Evolutionary conservation across 2,888 invertebrate genomes (phyloP).

Genomic region (Leptinotarsa haldemani): DNA sequence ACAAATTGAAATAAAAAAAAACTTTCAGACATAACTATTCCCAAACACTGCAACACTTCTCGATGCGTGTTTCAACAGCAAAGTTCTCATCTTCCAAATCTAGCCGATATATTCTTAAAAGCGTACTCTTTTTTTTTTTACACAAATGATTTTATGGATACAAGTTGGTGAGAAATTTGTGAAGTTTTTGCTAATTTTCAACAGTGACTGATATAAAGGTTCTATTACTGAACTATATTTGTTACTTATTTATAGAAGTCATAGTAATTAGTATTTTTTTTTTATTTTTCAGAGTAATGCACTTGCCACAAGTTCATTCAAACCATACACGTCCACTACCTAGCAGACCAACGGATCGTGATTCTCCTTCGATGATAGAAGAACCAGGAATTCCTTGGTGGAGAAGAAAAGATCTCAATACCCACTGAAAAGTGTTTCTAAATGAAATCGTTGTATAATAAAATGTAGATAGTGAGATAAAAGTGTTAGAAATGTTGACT

Average conservation of each 20-base stretch:
- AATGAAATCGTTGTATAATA: background rate
- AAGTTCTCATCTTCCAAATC: too few relatives aligned
- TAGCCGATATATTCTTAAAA: too few relatives aligned
- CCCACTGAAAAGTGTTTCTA: slow-evolving; percentile 30
- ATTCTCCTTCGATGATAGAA: slow-evolving; percentile 49
- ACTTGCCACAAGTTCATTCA: slow-evolving; percentile 50
- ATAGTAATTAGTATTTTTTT: background rate
- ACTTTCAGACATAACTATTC: too few relatives aligned
- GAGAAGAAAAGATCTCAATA: slow-evolving; percentile 62
- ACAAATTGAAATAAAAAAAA: too few relatives aligned
- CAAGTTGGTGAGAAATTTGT: too few relatives aligned
- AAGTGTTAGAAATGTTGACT: background rate
- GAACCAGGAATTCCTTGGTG: slow-evolving; percentile 67
- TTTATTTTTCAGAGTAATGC: slow-evolving; percentile 42
- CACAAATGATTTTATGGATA: too few relatives aligned
- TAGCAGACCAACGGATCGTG: slow-evolving; percentile 43
- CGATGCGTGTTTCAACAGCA: too few relatives aligned
- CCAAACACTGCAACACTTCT: too few relatives aligned
- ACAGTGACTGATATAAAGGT: too few relatives aligned
- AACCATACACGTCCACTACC: slow-evolving; percentile 43
- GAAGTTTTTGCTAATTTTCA: too few relatives aligned
- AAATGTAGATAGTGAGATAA: background rate
- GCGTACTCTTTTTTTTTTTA: too few relatives aligned
- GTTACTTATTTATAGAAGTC: background rate
- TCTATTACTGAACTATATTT: too few relatives aligned